Conservation (phyloP, 2,888 invertebrate genomes). For the Merodon equestris region DNA sequence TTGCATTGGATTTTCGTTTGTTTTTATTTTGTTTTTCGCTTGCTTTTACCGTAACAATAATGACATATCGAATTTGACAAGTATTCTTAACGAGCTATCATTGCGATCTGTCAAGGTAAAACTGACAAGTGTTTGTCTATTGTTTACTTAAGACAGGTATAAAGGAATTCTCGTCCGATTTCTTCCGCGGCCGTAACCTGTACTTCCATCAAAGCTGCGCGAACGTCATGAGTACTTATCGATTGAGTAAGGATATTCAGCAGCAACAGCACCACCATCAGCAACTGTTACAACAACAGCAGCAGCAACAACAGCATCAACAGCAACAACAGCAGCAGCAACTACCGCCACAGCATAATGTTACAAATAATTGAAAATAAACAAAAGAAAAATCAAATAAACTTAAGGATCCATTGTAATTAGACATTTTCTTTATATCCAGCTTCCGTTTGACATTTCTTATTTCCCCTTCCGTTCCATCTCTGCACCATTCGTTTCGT, state of each 20-base stretch:
- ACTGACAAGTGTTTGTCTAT: slow-evolving; percentile 40
- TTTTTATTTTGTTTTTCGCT: slow-evolving; percentile 54
- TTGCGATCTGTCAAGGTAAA: slow-evolving; percentile 11
- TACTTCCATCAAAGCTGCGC: slow-evolving; percentile 79
- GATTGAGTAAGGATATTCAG: slow-evolving; percentile 76
- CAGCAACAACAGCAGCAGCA: slow-evolving; percentile 71
- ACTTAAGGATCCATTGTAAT: slow-evolving; percentile 27
- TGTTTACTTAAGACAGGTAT: slow-evolving; percentile 76
- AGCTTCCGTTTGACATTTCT: slow-evolving; percentile 39
- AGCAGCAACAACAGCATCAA: slow-evolving; percentile 72
- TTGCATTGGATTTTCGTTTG: slow-evolving; percentile 64
- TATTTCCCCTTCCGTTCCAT: slow-evolving; percentile 15
- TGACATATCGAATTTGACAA: slow-evolving; percentile 12
- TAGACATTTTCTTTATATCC: slow-evolving; percentile 26
- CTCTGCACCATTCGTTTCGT: slow-evolving; percentile 44
- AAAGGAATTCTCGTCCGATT: slow-evolving; percentile 78
- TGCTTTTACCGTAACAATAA: slow-evolving; percentile 15
- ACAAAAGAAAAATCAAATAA: neutral
- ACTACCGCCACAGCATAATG: slow-evolving; percentile 54
- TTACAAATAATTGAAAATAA: slow-evolving; percentile 57
- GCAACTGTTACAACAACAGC: slow-evolving; percentile 69
- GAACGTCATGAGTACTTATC: slow-evolving; percentile 78
- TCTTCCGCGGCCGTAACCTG: slow-evolving; percentile 77
- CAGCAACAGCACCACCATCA: slow-evolving; percentile 74
- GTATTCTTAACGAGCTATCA: neutral